Evolutionary conservation across 2,888 invertebrate genomes (phyloP), one percentile per base, ranked within the genome.

Genomic region (Ecliptopera silaceata): DNA sequence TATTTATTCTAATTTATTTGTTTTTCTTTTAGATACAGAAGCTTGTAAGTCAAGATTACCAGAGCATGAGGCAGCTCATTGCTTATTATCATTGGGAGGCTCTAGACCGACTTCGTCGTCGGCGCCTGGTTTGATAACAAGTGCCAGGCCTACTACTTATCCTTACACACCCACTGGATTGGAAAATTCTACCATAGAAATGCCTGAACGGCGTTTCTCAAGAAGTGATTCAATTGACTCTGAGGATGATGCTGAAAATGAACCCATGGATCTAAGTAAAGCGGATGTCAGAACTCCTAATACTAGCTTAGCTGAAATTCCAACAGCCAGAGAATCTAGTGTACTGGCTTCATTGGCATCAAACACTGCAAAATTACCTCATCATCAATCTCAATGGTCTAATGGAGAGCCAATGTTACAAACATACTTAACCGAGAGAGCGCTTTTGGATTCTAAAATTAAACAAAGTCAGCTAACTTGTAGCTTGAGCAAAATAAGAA

Each of bases 11-110:
- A 26, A 26, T 26, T 5, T 8, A 26, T 8, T 26, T 26, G 6
- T 6, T 26, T 8, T 26, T 12, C 49, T 57, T 82, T 41, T 83
- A 93, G 93, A 94, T 83, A 91, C 93, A 66, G 95, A 95, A 80
- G 93, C 93, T 66, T 94, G 93, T 60, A 95, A 93, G 73, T 93
- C 94, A 6, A 89, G 95, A n/a, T 84, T 95, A 64, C 94, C 94
- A 70, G 97, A 97, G 80, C 96, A 96, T 70, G 97, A 97, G 86
- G 97, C 97, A 5, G 97, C 97, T 0, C 95, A 95, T 69, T 95
- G 97, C 74, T 86, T 97, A 56, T 82, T 97, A 36, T 96, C 96
- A 31, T 86, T 97, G 41, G 94, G 95, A 3, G 95, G 93, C 17
- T 87, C 91, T 70, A 89, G 93, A 39, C 92, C 93, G 5, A 88